Conservation (phyloP, 2,113 vertebrate genomes). For the Rhinolophus sinicus region DNA sequence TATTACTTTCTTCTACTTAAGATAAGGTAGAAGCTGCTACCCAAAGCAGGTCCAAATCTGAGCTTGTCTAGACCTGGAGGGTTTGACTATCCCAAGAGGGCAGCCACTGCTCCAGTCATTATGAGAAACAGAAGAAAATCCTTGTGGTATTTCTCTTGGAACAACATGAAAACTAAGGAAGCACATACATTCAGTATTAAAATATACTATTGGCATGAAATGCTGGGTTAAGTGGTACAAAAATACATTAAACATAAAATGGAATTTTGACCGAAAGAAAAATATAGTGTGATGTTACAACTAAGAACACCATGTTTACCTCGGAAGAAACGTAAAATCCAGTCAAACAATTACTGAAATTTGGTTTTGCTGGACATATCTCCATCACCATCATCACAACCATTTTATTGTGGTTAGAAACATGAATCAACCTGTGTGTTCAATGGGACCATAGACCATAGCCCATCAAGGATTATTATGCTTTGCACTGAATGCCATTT, state of each 20-base stretch:
- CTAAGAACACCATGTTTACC: constrained; percentile 50
- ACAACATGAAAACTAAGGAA: constrained; percentile 75
- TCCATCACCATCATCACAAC: background rate
- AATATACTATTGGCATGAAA: constrained; percentile 72
- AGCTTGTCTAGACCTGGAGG: constrained; percentile 78
- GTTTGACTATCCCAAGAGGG: constrained; percentile 69
- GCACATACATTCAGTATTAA: constrained; percentile 77
- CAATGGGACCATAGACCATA: background rate
- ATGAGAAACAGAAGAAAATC: constrained; percentile 82
- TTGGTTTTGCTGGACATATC: constrained; percentile 11
- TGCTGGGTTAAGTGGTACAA: constrained; percentile 59
- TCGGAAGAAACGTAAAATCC: constrained; percentile 57
- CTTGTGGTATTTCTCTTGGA: constrained; percentile 85
- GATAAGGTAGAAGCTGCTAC: constrained; percentile 61
- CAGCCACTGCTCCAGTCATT: constrained; percentile 72
- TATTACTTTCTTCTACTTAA: constrained; percentile 43
- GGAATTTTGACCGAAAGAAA: constrained; percentile 79
- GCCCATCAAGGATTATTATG: background rate
- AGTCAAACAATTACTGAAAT: background rate
- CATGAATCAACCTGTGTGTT: background rate
- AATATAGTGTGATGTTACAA: constrained; percentile 64
- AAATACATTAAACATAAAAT: constrained; percentile 75
- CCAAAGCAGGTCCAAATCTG: constrained; percentile 62
- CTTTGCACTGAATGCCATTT: background rate
- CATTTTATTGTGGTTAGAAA: background rate